These are phyloP conservation scores for Rallus limicola DNA, from an alignment of 2,113 vertebrate species.

Conservation along the genomic window DNA sequence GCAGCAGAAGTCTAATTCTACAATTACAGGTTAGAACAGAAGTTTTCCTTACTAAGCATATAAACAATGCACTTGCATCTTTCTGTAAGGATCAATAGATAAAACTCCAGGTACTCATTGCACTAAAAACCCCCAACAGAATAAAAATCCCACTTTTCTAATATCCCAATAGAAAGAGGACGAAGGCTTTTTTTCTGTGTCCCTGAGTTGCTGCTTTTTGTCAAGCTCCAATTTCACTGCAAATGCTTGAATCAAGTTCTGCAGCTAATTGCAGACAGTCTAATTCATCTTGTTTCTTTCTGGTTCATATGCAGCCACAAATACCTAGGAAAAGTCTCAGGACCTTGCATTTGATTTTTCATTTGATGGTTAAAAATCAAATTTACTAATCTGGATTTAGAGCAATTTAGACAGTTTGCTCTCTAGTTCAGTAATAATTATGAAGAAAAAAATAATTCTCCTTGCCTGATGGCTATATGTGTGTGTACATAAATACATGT, in stretches of 20 bases:
- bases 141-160: not conserved
- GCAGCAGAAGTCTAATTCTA: not conserved
- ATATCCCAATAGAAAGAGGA: not conserved
- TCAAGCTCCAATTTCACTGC: not conserved
- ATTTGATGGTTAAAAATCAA: not conserved
- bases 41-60: not conserved
- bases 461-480: conserved; percentile 54
- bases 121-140: not conserved
- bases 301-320: not conserved
- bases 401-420: not conserved
- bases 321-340: not conserved
- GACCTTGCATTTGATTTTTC: not conserved
- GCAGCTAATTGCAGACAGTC: not conserved
- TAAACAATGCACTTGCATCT: not conserved
- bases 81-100: not conserved
- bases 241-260: not conserved
- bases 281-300: not conserved
- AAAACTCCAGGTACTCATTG: not conserved
- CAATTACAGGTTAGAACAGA: not conserved
- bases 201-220: not conserved
- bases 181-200: accelerated
- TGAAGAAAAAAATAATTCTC: not conserved
- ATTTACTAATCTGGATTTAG: not conserved
- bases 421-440: conserved; percentile 5
- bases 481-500: not conserved